Conservation (phyloP, 2,888 invertebrate genomes). For the Aelia acuminata region DNA sequence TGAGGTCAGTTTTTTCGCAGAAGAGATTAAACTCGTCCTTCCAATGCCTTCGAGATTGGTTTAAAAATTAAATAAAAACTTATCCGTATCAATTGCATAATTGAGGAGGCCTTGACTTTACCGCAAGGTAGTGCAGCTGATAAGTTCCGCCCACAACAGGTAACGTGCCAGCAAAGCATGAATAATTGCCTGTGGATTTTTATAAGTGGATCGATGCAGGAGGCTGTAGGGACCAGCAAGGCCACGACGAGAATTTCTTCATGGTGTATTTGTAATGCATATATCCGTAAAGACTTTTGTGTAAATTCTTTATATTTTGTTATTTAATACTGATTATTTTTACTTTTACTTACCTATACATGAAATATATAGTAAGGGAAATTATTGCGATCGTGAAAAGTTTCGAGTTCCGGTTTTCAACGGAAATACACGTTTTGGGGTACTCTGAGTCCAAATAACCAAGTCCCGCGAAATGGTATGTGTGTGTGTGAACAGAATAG, state of each 20-base stretch:
- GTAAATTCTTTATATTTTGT: too few species aligned
- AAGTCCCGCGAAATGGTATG: too few species aligned
- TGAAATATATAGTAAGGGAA: too few species aligned
- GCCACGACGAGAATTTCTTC: not conserved
- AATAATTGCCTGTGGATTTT: not conserved
- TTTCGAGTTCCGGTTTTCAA: too few species aligned
- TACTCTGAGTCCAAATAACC: too few species aligned
- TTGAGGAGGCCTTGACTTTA: not conserved
- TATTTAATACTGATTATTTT: too few species aligned
- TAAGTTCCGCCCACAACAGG: not conserved
- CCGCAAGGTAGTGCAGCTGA: not conserved
- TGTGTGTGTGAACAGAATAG: too few species aligned
- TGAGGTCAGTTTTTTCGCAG: not conserved
- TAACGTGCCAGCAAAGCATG: not conserved
- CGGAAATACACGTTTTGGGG: too few species aligned
- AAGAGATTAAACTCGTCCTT: not conserved
- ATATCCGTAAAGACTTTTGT: too few species aligned
- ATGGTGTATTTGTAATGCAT: too few species aligned
- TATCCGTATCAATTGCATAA: not conserved
- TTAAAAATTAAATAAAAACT: not conserved
- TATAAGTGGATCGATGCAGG: not conserved
- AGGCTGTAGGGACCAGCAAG: not conserved
- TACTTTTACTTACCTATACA: too few species aligned
- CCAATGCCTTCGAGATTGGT: not conserved
- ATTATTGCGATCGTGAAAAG: too few species aligned